A percentile compares a stretch with the other conserved stretches of the same genome.
phyloP scores from a whole-genome alignment of 2,113 vertebrate species.

The Gracilinanus agilis region DNA sequence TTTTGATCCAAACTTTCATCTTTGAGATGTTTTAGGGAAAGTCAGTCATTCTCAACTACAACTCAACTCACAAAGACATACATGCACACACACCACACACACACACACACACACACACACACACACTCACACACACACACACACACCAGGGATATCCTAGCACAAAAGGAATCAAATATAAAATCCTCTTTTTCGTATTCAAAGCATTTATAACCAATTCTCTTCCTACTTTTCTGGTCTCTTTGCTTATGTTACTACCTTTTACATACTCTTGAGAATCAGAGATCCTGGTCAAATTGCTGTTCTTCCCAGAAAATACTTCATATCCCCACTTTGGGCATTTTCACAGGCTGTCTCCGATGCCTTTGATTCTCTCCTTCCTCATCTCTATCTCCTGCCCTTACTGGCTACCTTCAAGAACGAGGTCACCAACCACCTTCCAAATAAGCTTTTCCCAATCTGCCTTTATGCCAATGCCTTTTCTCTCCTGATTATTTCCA shows the following conservation, averaged over 20 bases:
- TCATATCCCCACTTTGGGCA: background rate
- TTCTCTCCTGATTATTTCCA: background rate
- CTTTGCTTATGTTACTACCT: background rate
- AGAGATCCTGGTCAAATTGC: background rate
- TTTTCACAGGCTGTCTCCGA: background rate
- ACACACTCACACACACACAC: background rate
- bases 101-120: background rate
- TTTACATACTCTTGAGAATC: background rate
- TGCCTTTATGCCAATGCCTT: background rate
- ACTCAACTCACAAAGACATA: background rate
- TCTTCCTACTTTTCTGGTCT: background rate
- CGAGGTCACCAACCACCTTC: background rate
- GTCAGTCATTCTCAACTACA: background rate
- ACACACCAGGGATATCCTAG: background rate
- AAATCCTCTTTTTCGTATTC: background rate
- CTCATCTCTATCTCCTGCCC: background rate
- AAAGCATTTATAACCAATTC: background rate
- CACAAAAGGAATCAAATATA: background rate
- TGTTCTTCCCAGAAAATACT: background rate
- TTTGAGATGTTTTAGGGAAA: background rate
- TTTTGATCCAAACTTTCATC: background rate
- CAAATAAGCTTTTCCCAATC: background rate
- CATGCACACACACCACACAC: background rate
- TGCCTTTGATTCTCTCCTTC: background rate
- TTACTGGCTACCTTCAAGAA: background rate